Evolutionary conservation across 1,140 invertebrate genomes (phyloP), one percentile per base, ranked within the genome.

Genomic region (Chrysomallon squamiferum): DNA sequence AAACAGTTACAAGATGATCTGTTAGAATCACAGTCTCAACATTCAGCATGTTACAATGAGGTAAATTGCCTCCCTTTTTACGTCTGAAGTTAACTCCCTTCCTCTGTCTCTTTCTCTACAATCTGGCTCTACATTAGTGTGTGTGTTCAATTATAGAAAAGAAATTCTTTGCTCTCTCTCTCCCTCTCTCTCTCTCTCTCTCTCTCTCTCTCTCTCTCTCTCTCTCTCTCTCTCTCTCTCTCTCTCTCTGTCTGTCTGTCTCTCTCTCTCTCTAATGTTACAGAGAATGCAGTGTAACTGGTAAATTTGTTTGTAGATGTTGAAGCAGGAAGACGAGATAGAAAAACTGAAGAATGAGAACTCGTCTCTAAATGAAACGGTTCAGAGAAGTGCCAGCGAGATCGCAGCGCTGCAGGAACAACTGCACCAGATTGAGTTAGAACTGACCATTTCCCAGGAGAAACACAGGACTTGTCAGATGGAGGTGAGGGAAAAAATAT

Each of bases 401-500:
- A 49, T 75, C 29, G 38, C 56, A 22, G 59, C 71, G 18, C 70
- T 81, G 3, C 73, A 81, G 52, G 81, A 84, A 35, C 77, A 79
- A 50, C 49, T 80, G 0, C 75, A 84, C 50, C 78, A 82, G 68
- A 33, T 83, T 7, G 83, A 84, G 61, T 65, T 84, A 4, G 83
- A 84, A 38, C 75, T 84, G 7, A 80, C 79, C 33, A 82, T 84
- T 20, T 80, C 78, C 11, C 80, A 83, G 69, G 81, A 84, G 62
- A 84, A 84, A 72, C 81, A 84, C 68, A 71, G 81, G 47, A 84
- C 83, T 20, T 82, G 81, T 62, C 83, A 84, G 70, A 82, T 83
- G 72, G 83, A 83, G 77, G 83, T 83, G 50, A 65, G 30, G 6
- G 20, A 43, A 22, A 58, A 18, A 18, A n/a, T n/a, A n/a, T n/a